phyloP scores from a whole-genome alignment of 2,888 invertebrate genomes.

The Brachyptera putata region DNA sequence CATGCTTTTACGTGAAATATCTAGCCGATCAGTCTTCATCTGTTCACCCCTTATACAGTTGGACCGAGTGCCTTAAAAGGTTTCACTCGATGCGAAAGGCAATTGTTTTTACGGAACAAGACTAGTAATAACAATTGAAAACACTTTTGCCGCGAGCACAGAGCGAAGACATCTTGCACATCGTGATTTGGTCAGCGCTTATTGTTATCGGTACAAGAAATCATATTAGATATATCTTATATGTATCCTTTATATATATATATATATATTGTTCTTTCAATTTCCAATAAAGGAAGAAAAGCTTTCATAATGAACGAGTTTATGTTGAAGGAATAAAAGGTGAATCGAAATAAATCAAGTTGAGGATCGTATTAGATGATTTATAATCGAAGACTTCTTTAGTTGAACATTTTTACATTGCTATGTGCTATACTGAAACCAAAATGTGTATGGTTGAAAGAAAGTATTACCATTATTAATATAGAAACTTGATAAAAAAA shows the following conservation, averaged over 20 bases:
- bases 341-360: not conserved
- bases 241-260: too few species aligned
- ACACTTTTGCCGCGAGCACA: not conserved
- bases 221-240: constrained; percentile 13
- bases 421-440: too few species aligned
- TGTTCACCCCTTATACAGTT: constrained; percentile 11
- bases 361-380: not conserved
- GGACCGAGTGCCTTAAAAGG: constrained; percentile 10
- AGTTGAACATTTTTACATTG: too few species aligned
- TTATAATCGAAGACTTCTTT: too few species aligned
- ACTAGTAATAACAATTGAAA: constrained; percentile 12
- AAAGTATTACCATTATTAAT: too few species aligned
- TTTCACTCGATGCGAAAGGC: constrained; percentile 3
- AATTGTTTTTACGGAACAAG: constrained; percentile 9
- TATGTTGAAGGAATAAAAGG: not conserved
- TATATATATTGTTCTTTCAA: constrained; percentile 15
- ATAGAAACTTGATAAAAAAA: too few species aligned
- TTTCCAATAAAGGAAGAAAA: constrained; percentile 11
- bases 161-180: not conserved
- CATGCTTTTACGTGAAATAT: too few species aligned
- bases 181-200: constrained; percentile 3
- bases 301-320: constrained; percentile 10
- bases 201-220: constrained; percentile 10
- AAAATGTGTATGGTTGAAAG: too few species aligned
- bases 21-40: too few species aligned